These are phyloP conservation scores for Drosophila barbarae DNA, from an alignment of 2,888 invertebrate genomes.

Conservation along the genomic window DNA sequence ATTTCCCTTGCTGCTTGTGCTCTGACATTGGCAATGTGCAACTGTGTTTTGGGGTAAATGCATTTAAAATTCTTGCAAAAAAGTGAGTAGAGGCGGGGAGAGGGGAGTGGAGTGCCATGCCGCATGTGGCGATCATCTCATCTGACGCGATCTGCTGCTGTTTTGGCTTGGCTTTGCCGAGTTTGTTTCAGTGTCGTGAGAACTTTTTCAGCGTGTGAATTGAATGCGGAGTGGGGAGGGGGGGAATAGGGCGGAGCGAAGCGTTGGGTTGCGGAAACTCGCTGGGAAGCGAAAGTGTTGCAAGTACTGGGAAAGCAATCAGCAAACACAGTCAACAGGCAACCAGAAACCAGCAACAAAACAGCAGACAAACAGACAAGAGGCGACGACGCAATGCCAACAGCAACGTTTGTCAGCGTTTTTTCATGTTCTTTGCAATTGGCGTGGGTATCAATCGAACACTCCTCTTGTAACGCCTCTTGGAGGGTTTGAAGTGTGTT, in stretches of 20 bases:
- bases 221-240: constrained; percentile 38
- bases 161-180: constrained; percentile 35
- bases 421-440: constrained; percentile 33
- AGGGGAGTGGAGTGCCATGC: constrained; percentile 14
- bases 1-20: constrained; percentile 23
- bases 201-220: constrained; percentile 77
- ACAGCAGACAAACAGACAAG: not conserved
- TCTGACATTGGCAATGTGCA: constrained; percentile 57
- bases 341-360: constrained; percentile 18
- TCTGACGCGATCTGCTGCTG: constrained; percentile 18
- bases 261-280: constrained; percentile 30
- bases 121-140: constrained; percentile 47
- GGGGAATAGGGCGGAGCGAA: not conserved
- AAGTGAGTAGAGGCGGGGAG: constrained; percentile 14
- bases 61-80: constrained; percentile 26
- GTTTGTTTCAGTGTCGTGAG: constrained; percentile 76
- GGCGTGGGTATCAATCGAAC: constrained; percentile 28
- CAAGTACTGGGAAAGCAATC: constrained; percentile 41
- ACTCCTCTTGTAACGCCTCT: not conserved
- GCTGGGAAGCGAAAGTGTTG: constrained; percentile 49
- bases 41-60: constrained; percentile 55
- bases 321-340: constrained; percentile 21
- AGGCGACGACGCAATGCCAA: constrained; percentile 4
- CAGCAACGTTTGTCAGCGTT: constrained; percentile 31
- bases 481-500: not conserved